Base-by-base conservation (phyloP, 30 jellyfish, hydroid and myxozoan genomes). In the Pelagia noctiluca region DNA sequence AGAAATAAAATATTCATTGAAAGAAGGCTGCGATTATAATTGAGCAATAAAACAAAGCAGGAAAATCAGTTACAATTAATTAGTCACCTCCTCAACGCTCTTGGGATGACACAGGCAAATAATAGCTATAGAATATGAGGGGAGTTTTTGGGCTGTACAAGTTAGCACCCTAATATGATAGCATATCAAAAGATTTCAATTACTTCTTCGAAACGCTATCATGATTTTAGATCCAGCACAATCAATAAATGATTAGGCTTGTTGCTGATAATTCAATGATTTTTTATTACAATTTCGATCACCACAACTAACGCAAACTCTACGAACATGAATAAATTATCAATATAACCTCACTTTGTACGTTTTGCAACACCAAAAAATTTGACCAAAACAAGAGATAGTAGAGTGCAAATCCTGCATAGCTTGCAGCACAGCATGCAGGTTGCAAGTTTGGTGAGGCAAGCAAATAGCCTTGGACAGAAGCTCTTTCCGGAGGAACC, bases 401-500 rank as follows among this genome's bases (percentile, higher is more conserved):
- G 16, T 42, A 42, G 57, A 42, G 57, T 42, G 57, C 57, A 69
- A 35, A 21, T 10, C 8, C 48, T n/a, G 48, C 34, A 57, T 8
- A 57, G 34, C 24, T 42, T 11, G 7, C 23, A 35, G 2, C 63
- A 16, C 67, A 30, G 35, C 82, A 70, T 35, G 35, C 26, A 21
- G 35, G 22, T 26, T 11, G 26, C 71, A 11, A 35, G 35, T 35
- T 70, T 32, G 71, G 47, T 42, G 24, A 31, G 66, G 32, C 67
- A 35, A 69, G 71, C 82, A 31, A 69, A 69, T 35, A 29, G 82
- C 10, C 82, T 30, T 35, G 5, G 82, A 13, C 82, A 69, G 35
- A 35, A 34, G 71, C 63, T 8, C 23, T 16, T 24, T 12, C 71
- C 82, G 24, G 32, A 69, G 66, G 71, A 69, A 35, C 82, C 71